Evolutionary conservation across 2,888 invertebrate genomes (phyloP).

Genomic region (Nomada ferruginata): DNA sequence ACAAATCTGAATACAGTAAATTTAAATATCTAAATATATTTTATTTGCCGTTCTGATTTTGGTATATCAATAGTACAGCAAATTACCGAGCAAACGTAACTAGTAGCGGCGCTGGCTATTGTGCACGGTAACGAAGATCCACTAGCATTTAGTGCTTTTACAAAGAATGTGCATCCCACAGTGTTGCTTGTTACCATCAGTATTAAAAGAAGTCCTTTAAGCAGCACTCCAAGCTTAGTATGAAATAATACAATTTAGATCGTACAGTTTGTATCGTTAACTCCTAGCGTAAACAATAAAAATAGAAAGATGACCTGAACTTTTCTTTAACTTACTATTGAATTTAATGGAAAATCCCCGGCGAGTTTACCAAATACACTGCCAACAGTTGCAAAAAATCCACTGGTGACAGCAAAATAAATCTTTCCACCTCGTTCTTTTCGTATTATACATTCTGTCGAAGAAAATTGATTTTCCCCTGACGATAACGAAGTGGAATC

Average conservation of each 20-base stretch:
- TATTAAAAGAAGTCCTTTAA: constrained; percentile 81
- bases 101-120: constrained; percentile 87
- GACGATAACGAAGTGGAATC: constrained; percentile 18
- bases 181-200: constrained; percentile 87
- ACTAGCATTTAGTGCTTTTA: constrained; percentile 87
- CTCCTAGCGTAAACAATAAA: background rate
- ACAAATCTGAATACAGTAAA: background rate
- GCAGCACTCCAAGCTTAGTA: constrained; percentile 66
- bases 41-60: background rate
- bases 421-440: constrained; percentile 50
- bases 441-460: constrained; percentile 6
- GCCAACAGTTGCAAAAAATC: constrained; percentile 87
- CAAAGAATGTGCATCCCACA: constrained; percentile 87
- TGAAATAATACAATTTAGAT: background rate
- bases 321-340: constrained; percentile 69
- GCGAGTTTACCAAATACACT: constrained; percentile 88
- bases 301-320: constrained; percentile 29
- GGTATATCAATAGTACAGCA: background rate
- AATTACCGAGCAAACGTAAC: constrained; percentile 88
- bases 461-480: background rate
- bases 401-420: constrained; percentile 86
- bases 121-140: constrained; percentile 87
- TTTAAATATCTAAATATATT: background rate
- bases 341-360: constrained; percentile 79
- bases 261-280: background rate